Conservation (phyloP, 2,888 invertebrate species). For the Noctua fimbriata region DNA sequence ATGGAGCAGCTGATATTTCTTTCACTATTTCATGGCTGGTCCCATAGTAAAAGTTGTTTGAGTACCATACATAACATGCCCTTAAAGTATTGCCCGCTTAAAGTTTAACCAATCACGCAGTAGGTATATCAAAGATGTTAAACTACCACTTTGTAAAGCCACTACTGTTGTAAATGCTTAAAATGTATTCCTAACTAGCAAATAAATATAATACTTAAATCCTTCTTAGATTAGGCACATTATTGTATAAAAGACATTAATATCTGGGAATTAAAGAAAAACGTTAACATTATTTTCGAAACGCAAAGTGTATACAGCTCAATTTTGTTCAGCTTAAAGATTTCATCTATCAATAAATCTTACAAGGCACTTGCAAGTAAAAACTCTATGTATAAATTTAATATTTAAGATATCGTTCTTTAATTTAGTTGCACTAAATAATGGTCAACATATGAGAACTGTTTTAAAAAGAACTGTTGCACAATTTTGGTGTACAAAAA, state of each 20-base stretch:
- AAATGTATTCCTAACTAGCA: neutral
- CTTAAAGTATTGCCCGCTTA: neutral
- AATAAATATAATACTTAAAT: neutral
- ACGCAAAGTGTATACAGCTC: neutral
- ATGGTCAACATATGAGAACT: neutral
- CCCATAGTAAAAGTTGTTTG: neutral
- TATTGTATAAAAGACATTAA: neutral
- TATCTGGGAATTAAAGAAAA: conserved; percentile 37
- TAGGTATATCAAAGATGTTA: neutral
- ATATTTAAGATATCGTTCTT: neutral
- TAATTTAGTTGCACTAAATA: neutral
- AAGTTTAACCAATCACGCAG: neutral
- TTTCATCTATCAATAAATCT: neutral
- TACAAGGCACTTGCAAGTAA: neutral
- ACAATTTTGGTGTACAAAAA: neutral
- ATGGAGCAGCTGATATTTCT: neutral
- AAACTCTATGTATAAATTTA: neutral
- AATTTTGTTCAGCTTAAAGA: neutral
- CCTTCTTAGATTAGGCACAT: neutral
- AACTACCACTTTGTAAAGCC: neutral
- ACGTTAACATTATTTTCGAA: neutral
- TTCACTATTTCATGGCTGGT: neutral
- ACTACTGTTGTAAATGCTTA: neutral
- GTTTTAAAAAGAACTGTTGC: neutral
- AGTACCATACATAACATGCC: neutral